These are phyloP conservation scores for Papilio helenus DNA, from an alignment of 1,140 invertebrate genomes.

Conservation along the genomic window DNA sequence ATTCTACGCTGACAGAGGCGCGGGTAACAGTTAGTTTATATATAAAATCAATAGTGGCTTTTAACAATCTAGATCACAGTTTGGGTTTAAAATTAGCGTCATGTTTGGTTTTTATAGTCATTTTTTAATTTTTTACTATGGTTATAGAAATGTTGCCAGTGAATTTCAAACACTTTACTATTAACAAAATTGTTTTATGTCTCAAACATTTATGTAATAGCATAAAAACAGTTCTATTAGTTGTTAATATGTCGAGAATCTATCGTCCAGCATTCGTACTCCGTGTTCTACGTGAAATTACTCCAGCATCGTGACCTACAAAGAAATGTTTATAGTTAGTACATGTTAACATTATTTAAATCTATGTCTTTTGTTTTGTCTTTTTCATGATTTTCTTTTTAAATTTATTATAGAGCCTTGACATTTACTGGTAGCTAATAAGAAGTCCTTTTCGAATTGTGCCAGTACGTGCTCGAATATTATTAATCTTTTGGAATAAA, in stretches of 20 bases:
- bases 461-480: background rate
- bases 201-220: background rate
- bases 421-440: background rate
- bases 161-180: background rate
- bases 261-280: background rate
- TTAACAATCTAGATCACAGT: too few species aligned
- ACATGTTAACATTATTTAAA: background rate
- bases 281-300: background rate
- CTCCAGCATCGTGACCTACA: background rate
- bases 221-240: background rate
- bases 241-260: background rate
- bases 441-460: background rate
- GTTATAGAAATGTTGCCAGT: too few species aligned
- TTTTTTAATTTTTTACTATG: too few species aligned
- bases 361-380: background rate
- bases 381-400: background rate
- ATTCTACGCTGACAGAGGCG: too few species aligned
- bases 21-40: too few species aligned
- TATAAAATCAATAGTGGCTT: too few species aligned
- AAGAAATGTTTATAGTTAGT: background rate
- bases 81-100: too few species aligned
- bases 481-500: background rate
- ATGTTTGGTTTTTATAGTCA: too few species aligned
- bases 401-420: background rate
- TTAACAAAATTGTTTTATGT: background rate